phyloP scores from a whole-genome alignment of 2,113 vertebrate species.

The Capra hircus region DNA sequence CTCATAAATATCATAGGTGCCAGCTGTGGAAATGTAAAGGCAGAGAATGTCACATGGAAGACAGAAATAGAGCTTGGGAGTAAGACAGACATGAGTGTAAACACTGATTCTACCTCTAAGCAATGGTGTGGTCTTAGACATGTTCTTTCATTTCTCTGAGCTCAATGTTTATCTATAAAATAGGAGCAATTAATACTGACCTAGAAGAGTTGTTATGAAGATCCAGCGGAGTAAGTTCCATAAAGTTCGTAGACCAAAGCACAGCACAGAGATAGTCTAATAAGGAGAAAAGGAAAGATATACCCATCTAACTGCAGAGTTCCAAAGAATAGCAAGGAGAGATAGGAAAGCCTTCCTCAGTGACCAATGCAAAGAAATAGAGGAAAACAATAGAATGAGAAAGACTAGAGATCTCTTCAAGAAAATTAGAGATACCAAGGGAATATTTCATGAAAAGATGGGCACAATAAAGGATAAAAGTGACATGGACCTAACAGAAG shows the following conservation, averaged over 20 bases:
- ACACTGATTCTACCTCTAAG: background rate
- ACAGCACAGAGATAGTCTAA: background rate
- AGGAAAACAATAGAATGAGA: background rate
- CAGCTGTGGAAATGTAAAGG: background rate
- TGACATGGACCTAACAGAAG: background rate
- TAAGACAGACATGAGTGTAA: background rate
- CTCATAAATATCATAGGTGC: background rate
- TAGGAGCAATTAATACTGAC: background rate
- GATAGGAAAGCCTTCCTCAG: background rate
- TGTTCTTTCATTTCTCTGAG: background rate
- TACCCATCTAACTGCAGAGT: background rate
- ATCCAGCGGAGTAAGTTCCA: background rate
- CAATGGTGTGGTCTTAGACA: background rate
- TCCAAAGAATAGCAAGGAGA: background rate
- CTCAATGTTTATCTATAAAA: background rate
- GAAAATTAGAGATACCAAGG: background rate
- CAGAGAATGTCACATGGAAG: background rate
- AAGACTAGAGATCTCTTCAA: background rate
- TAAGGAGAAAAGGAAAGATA: background rate
- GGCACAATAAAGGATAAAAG: background rate
- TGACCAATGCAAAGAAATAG: background rate
- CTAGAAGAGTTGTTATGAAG: background rate
- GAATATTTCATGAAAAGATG: background rate
- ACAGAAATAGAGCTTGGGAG: background rate
- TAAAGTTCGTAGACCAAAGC: too few relatives aligned